Percentiles rank a stretch among this genome's conserved stretches.
Evolutionary conservation across 2,113 vertebrate species (phyloP).

Genomic region (Ageneiosus marmoratus): DNA sequence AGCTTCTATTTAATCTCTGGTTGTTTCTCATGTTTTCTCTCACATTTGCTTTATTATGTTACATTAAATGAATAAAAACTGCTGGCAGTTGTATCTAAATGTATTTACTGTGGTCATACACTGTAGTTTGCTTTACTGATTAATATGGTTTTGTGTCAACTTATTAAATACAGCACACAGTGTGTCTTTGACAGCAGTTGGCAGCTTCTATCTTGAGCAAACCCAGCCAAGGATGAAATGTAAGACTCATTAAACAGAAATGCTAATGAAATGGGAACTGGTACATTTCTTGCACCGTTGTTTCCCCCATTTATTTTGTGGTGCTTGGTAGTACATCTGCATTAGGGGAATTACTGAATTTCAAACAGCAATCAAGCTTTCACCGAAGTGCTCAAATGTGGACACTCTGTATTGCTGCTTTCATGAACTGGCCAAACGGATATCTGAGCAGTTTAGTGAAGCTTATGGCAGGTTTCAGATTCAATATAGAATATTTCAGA

Average conservation of each 20-base stretch:
- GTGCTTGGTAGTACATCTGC: not conserved
- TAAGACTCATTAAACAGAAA: conserved; percentile 28
- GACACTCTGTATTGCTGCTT: not conserved
- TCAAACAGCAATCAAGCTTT: conserved; percentile 9
- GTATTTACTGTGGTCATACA: not conserved
- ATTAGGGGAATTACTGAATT: conserved; percentile 2
- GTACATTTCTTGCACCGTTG: not conserved
- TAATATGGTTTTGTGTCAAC: conserved; percentile 17
- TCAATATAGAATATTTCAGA: not conserved
- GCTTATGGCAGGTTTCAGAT: not conserved
- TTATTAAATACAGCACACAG: conserved; percentile 9
- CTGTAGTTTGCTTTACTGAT: not conserved
- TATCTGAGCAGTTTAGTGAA: not conserved
- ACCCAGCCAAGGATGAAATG: conserved; percentile 23
- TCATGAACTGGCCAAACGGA: not conserved
- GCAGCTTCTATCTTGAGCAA: conserved; percentile 22
- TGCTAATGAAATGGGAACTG: conserved; percentile 16
- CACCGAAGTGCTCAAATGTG: not conserved
- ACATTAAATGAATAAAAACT: not conserved
- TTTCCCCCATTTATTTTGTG: not conserved
- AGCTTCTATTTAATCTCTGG: not conserved
- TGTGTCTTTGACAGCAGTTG: conserved; percentile 13
- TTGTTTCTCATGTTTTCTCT: not conserved
- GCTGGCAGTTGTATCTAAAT: not conserved
- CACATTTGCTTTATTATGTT: not conserved